These are phyloP conservation scores for Cochlearius cochlearius DNA, from an alignment of 2,113 vertebrate genomes.

Conservation along the genomic window DNA sequence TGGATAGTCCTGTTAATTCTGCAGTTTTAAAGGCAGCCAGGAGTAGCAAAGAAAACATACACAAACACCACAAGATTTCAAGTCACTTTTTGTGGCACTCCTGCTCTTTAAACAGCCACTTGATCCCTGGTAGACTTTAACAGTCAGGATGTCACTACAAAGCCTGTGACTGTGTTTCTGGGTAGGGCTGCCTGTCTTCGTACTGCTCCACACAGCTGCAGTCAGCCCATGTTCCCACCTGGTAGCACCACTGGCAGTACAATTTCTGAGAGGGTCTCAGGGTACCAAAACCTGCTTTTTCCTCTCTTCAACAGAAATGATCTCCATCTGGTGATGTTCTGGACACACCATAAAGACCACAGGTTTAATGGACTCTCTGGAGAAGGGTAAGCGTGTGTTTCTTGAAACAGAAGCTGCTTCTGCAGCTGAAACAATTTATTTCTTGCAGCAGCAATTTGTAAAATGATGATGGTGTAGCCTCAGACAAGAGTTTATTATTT, in stretches of 20 bases:
- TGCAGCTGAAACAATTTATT: neutral
- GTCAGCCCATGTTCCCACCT: neutral
- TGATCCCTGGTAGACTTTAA: neutral
- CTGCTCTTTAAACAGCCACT: neutral
- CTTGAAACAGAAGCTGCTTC: neutral
- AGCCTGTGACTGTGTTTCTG: neutral
- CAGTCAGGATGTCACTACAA: neutral
- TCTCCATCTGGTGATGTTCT: neutral
- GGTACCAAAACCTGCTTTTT: neutral
- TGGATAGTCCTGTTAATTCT: neutral
- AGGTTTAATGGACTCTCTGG: neutral
- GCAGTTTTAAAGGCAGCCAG: neutral
- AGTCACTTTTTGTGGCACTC: neutral
- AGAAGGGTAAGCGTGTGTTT: neutral
- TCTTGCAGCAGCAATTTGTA: neutral
- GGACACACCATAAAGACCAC: neutral
- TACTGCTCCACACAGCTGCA: neutral
- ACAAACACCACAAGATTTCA: neutral
- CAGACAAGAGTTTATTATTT: neutral
- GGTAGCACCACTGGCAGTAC: neutral
- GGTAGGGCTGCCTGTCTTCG: neutral
- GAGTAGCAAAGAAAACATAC: neutral
- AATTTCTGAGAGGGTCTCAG: neutral
- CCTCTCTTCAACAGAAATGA: neutral
- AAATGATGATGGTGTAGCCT: neutral